Evolutionary conservation across 2,113 vertebrate genomes (phyloP).

Genomic region (Pyrgilauda ruficollis): DNA sequence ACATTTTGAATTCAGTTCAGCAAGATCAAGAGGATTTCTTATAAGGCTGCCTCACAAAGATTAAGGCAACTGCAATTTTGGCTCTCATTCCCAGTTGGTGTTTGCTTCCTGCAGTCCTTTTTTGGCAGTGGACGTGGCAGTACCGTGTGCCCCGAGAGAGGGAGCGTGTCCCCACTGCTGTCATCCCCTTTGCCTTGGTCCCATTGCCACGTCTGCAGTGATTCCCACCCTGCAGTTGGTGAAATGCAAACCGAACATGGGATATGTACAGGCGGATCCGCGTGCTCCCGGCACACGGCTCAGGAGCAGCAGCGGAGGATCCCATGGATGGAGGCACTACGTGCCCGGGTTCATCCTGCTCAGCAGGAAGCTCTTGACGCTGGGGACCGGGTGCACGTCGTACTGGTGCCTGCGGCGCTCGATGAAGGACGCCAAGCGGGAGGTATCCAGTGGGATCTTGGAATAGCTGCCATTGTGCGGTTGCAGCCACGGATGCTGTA

Average conservation of each 20-base stretch:
- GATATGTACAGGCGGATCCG: slow-evolving; percentile 56
- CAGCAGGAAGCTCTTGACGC: slow-evolving; percentile 88
- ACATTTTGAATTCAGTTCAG: background rate
- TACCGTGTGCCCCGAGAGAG: background rate
- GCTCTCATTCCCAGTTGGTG: background rate
- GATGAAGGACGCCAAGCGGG: slow-evolving; percentile 88
- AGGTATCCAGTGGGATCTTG: slow-evolving; percentile 89
- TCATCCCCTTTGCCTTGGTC: background rate
- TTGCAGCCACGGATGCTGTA: slow-evolving; percentile 94
- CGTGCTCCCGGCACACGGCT: background rate
- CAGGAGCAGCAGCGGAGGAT: background rate
- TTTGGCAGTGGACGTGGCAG: background rate
- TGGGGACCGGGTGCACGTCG: slow-evolving; percentile 85
- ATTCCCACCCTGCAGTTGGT: background rate
- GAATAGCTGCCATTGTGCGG: slow-evolving; percentile 87
- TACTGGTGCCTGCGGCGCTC: slow-evolving; percentile 92
- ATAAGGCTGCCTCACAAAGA: slow-evolving; percentile 55
- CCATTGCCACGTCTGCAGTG: background rate
- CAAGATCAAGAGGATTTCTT: slow-evolving; percentile 27
- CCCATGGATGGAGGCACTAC: background rate
- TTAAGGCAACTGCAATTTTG: slow-evolving; percentile 59
- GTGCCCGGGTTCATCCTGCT: slow-evolving; percentile 69
- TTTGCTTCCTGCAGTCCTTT: background rate
- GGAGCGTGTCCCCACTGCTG: background rate
- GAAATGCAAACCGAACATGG: background rate